Percentiles rank a stretch among this genome's conserved stretches.
Evolutionary conservation across 2,888 invertebrate genomes (phyloP).

Genomic region (Meteorus colon): DNA sequence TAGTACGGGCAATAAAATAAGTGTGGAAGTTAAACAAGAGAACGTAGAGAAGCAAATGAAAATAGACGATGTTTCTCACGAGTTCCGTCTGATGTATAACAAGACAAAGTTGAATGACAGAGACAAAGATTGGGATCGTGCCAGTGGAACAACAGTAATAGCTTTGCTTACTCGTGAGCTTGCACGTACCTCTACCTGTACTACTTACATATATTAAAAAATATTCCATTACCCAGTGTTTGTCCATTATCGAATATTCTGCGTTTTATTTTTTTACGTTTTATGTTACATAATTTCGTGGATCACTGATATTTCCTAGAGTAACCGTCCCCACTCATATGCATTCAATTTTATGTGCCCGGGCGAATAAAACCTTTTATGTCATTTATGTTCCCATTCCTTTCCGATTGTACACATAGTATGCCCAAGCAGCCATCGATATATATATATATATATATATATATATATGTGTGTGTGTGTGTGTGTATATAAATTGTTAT

Average conservation of each 20-base stretch:
- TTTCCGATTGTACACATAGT: neutral
- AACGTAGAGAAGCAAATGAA: conserved; percentile 27
- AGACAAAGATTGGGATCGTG: conserved; percentile 13
- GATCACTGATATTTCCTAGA: neutral
- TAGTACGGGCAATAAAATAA: neutral
- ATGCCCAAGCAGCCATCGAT: neutral
- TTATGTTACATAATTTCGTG: too few species aligned
- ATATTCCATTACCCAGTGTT: neutral
- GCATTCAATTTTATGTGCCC: neutral
- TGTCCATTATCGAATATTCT: neutral
- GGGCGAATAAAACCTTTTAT: neutral
- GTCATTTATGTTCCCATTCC: neutral
- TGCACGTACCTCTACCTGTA: neutral
- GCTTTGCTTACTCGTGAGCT: neutral
- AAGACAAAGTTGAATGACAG: conserved; percentile 19
- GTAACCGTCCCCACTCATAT: neutral
- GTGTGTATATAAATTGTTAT: neutral
- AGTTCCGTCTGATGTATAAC: conserved; percentile 10
- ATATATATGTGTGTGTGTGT: neutral
- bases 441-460: neutral
- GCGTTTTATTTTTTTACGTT: neutral
- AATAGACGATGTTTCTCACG: conserved; percentile 28
- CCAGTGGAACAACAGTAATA: neutral
- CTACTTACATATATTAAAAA: neutral
- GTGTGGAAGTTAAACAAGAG: neutral